Conservation (phyloP, 2,888 invertebrate species). For the Andrena bicolor region DNA sequence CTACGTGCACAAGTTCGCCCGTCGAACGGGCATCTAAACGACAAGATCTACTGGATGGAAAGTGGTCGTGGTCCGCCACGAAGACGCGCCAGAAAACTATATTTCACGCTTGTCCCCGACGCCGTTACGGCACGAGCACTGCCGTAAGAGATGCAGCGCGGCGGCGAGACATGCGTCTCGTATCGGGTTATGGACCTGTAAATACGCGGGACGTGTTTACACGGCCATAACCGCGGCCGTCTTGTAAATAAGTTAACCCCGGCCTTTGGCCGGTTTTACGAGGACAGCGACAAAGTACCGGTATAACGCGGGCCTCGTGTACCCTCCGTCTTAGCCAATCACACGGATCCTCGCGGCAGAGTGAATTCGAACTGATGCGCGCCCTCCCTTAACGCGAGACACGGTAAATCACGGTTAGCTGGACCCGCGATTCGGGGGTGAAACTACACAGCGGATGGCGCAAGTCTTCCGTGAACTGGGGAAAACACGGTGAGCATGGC, state of each 20-base stretch:
- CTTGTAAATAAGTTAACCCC: constrained; percentile 70
- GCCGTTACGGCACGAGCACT: constrained; percentile 42
- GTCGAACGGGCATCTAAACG: constrained; percentile 23
- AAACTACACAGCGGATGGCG: constrained; percentile 33
- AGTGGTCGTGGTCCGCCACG: constrained; percentile 14
- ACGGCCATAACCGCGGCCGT: constrained; percentile 63
- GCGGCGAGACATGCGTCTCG: constrained; percentile 66
- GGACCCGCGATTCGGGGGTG: constrained; percentile 5
- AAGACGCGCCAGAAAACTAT: constrained; percentile 44
- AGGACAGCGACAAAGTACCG: constrained; percentile 71
- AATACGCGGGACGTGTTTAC: constrained; percentile 70
- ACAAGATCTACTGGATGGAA: constrained; percentile 1
- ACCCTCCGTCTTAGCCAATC: constrained; percentile 46
- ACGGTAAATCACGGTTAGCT: constrained; percentile 62
- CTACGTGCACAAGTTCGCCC: constrained; percentile 1
- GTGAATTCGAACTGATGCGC: constrained; percentile 60
- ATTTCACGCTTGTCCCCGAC: constrained; percentile 58
- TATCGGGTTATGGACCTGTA: constrained; percentile 73
- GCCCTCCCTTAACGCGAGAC: constrained; percentile 29
- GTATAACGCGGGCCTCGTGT: constrained; percentile 53
- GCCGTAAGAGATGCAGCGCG: constrained; percentile 29
- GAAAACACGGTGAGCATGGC: constrained; percentile 12
- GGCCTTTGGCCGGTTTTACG: constrained; percentile 64
- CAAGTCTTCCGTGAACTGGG: constrained; percentile 48
- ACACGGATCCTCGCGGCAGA: constrained; percentile 45